phyloP scores from a whole-genome alignment of 92 coral and sea anemone genomes.

The Blastomussa wellsi region DNA sequence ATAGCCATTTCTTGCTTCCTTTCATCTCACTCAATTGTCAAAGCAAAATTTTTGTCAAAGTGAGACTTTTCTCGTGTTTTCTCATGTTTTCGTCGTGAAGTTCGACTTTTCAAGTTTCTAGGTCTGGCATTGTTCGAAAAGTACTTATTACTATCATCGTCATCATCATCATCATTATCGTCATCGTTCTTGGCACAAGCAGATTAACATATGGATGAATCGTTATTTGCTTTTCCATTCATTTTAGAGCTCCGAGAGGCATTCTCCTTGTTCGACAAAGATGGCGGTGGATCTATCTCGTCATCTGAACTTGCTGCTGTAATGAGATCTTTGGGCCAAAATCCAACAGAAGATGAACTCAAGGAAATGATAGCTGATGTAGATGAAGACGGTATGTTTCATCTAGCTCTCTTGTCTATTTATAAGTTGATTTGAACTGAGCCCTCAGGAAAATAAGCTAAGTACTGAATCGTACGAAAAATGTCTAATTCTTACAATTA shows the following conservation, averaged over 20 bases:
- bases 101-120: not conserved
- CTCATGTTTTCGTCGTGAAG: not conserved
- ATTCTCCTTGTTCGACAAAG: conserved; percentile 84
- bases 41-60: no score
- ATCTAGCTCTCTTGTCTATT: not conserved
- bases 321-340: conserved; percentile 87
- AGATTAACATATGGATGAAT: not conserved
- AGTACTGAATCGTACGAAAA: not conserved
- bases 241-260: conserved; percentile 80
- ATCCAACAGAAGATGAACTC: conserved; percentile 83
- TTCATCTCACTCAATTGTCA: no score
- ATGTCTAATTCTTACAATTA: not conserved
- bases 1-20: no score
- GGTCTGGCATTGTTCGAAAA: not conserved
- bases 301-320: conserved; percentile 83
- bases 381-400: conserved; percentile 76
- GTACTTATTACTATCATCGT: no score
- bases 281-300: conserved; percentile 85
- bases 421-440: not conserved
- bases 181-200: not conserved
- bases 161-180: no score
- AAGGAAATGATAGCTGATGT: conserved; percentile 84
- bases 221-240: not conserved
- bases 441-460: not conserved
- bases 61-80: no score